Evolutionary conservation across 1,140 invertebrate species (phyloP), one percentile per base, ranked within the genome.

Genomic region (Eriocheir sinensis): DNA sequence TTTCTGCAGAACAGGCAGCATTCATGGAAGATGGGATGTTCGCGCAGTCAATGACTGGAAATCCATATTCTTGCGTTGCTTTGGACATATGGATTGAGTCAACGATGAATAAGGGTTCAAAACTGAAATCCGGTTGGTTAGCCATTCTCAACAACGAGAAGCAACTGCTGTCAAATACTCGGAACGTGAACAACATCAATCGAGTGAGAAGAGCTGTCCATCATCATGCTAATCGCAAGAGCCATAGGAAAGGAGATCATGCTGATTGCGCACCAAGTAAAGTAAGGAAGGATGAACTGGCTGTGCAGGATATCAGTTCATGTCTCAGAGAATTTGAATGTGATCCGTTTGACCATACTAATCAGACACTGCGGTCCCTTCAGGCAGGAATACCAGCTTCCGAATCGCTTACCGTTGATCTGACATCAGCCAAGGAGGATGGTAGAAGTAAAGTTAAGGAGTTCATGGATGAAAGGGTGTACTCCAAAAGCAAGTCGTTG

Each of bases 11-110:
- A 17, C 34, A 89, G 17, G 88, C 21, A 40, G 30, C 15, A 89
- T 44, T 44, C 44, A 89, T 89, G 88, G 88, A 89, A 30, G 41
- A 30, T 36, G 36, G 88, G 17, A 34, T 12, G 83, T 86, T 86
- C 34, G 8, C 83, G 34, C 83, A 86, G 0, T 86, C 83, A n/a
- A n/a, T n/a, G n/a, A n/a, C n/a, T n/a, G n/a, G n/a, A n/a, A n/a
- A n/a, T n/a, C n/a, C n/a, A n/a, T 86, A 86, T 34, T 86, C 27
- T 30, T 86, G 6, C 34, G 30, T 86, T 86, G 83, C 83, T 21
- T 32, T 86, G 6, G 17, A 86, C 32, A 32, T 86, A 86, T 86
- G 83, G 6, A 86, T 34, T 30, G 32, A 86, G 12, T 86, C n/a
- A n/a, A n/a, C n/a, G n/a, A n/a, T n/a, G n/a, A n/a, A n/a, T n/a